These are phyloP conservation scores for Thalpophila matura DNA, from an alignment of 2,888 invertebrate species.

Conservation along the genomic window DNA sequence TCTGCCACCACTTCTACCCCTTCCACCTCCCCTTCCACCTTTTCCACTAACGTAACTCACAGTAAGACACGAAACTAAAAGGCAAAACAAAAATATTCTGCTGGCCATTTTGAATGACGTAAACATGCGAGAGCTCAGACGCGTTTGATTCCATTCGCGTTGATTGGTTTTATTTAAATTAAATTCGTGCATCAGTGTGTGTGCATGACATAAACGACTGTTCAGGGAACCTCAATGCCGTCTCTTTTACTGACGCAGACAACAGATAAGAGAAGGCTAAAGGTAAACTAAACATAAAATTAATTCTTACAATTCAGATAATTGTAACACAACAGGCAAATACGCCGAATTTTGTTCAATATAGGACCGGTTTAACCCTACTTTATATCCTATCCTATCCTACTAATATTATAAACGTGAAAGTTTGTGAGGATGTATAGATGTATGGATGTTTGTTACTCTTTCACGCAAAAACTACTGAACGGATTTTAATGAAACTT, in stretches of 20 bases:
- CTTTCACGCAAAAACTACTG: no score
- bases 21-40: conserved; percentile 61
- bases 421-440: no score
- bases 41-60: conserved; percentile 71
- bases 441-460: no score
- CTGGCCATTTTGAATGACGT: conserved; percentile 75
- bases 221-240: conserved; percentile 64
- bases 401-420: no score
- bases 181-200: conserved; percentile 44
- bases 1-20: conserved; percentile 60
- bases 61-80: conserved; percentile 72
- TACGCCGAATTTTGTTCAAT: conserved; percentile 39
- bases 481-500: no score
- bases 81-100: conserved; percentile 77
- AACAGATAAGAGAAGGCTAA: conserved; percentile 63
- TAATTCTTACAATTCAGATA: conserved; percentile 46
- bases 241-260: conserved; percentile 50
- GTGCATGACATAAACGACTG: conserved; percentile 63
- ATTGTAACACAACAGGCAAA: conserved; percentile 38
- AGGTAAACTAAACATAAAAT: conserved; percentile 64
- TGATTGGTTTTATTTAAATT: conserved; percentile 67
- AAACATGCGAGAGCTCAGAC: conserved; percentile 59
- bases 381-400: no score
- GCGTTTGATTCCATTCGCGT: conserved; percentile 59
- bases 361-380: conserved; percentile 19